Percentiles rank a stretch among this genome's conserved stretches.
Conservation (phyloP, 2,888 invertebrate species). For the Amphipyra berbera region DNA sequence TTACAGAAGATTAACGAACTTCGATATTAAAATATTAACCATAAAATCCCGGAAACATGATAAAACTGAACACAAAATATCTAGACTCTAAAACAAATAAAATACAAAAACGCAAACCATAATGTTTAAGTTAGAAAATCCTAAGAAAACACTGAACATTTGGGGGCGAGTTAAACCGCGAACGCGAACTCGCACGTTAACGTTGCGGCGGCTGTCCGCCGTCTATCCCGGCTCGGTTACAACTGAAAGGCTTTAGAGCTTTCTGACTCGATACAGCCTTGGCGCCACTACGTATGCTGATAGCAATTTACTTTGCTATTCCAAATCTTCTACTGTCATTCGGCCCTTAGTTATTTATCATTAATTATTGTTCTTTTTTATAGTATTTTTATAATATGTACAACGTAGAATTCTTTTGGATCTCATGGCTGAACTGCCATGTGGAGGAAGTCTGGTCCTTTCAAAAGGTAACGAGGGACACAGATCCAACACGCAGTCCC, state of each 20-base stretch:
- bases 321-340: background rate
- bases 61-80: background rate
- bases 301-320: slow-evolving; percentile 31
- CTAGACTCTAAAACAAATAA: slow-evolving; percentile 7
- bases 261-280: slow-evolving; percentile 54
- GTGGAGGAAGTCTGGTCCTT: too few relatives aligned
- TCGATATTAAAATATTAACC: background rate
- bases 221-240: slow-evolving; percentile 58
- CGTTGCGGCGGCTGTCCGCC: slow-evolving; percentile 51
- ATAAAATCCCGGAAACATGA: background rate
- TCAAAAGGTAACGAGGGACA: too few relatives aligned
- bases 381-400: too few relatives aligned
- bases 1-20: background rate
- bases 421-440: too few relatives aligned
- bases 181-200: slow-evolving; percentile 55
- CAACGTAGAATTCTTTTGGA: too few relatives aligned
- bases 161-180: slow-evolving; percentile 39
- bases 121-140: slow-evolving; percentile 45
- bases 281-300: slow-evolving; percentile 51
- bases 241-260: slow-evolving; percentile 63
- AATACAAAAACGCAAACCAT: slow-evolving; percentile 45
- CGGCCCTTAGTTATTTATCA: background rate
- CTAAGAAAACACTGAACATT: slow-evolving; percentile 50
- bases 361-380: too few relatives aligned
- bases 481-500: too few relatives aligned